Evolutionary conservation across 2,888 invertebrate genomes (phyloP), one percentile per base, ranked within the genome.

Genomic region (Eustalomyia histrio): DNA sequence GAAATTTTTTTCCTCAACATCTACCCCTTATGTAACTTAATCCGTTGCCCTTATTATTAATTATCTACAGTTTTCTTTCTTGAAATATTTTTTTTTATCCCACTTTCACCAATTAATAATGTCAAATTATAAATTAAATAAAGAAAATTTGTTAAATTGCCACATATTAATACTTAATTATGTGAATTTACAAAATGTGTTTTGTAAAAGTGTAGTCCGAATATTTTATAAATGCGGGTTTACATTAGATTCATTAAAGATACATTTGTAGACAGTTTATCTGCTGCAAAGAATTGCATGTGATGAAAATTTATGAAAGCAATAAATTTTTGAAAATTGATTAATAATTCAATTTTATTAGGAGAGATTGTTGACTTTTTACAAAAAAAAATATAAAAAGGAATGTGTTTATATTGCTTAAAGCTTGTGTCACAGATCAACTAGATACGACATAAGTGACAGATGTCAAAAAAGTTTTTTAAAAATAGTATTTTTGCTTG

Each of bases 61-160:
- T 3, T 16, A 18, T 52, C 1, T 18, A 21, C 1, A 17, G 21
- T 17, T 17, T 52, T 52, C 17, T 52, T 17, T 52, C 18, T 14
- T 2, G 0, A 12, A 43, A 14, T 1, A 52, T 17, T 52, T 5
- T 12, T 52, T 16, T 52, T 52, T 60, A 72, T 47, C n/a, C 61
- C 60, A 65, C 35, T 72, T 65, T 33, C 60, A 3, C 21, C 21
- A 80, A 80, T 80, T 80, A 72, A 75, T 80, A 72, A 75, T 72
- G 71, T 72, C 52, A 67, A 80, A 80, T 75, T 72, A 75, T 75
- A 57, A 71, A 67, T 75, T 60, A 43, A 74, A 69, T 16, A 67
- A 60, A 39, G 57, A 55, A 73, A 50, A 67, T 61, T 72, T 58
- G 57, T 68, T 73, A 39, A 53, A 75, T 80, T 65, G 58, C 65